Base-by-base conservation (phyloP, 2,797 vertebrate species). In the Cyclura pinguis region DNA sequence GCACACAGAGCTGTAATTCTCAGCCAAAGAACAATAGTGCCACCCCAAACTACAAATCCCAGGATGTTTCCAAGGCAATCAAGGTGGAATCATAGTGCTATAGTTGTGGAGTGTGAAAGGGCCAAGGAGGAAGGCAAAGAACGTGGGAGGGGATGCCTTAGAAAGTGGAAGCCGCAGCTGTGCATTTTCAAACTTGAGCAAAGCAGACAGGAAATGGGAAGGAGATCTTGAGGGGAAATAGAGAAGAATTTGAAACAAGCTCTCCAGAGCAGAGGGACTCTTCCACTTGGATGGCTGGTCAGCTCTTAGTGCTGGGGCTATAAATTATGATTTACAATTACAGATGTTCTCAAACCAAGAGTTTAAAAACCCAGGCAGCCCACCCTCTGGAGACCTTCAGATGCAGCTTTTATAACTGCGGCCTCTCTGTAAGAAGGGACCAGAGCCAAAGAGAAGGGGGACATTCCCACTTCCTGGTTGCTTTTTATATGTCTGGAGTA, bases 271-370 rank as follows among this genome's bases (percentile, higher is more conserved):
- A 24, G 20, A 14, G 13, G 9, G 50, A 7, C 72, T 13, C 13
- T 86, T 76, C 42, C 22, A 4, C 72, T 86, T 57, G 52, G 52
- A 59, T 47, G 20, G 52, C 52, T 55, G 10, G 20, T 24, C 24
- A 76, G 69, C 50, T 52, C 9, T 74, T n/a, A 85, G 50, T 14
- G 10, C 18, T 24, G 47, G 32, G 85, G 10, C 72, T 35, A 76
- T 76, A 86, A 73, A 85, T 59, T 38, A 42, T 27, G 85, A 73
- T 86, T 86, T 74, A 76, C 22, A 76, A 13, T 86, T 20, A 38
- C 85, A 76, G 72, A 86, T 86, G 85, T 86, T 74, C 38, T 27
- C 35, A 5, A 86, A 35, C 18, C n/a, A 14, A 55, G 24, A 55
- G 8, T 50, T 13, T 59, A 22, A 38, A 32, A 76, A 76, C 55